A percentile compares a stretch with the other conserved stretches of the same genome.
These are phyloP conservation scores for Dyspetes luteomarginatus DNA, from an alignment of 2,888 invertebrate species.

Conservation along the genomic window DNA sequence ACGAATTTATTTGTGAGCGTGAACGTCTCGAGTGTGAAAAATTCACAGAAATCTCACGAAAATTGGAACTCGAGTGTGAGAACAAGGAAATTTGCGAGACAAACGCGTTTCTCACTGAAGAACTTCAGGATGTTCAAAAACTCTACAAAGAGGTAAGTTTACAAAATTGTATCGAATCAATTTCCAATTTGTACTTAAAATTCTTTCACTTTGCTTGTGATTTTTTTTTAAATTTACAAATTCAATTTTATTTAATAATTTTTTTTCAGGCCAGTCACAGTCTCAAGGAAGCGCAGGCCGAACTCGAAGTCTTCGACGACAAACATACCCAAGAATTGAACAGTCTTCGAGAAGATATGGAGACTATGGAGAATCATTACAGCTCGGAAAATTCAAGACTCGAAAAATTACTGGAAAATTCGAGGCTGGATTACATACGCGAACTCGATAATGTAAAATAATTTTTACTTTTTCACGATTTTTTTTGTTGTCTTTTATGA, in stretches of 20 bases:
- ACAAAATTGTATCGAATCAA: neutral
- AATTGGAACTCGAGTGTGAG: conserved; percentile 66
- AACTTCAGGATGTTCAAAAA: conserved; percentile 72
- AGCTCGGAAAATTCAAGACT: conserved; percentile 70
- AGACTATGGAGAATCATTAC: conserved; percentile 65
- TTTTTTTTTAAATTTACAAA: too few species aligned
- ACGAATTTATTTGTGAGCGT: conserved; percentile 70
- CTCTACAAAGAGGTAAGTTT: conserved; percentile 72
- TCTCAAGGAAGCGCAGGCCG: conserved; percentile 68
- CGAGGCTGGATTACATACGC: conserved; percentile 69
- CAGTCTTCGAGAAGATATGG: conserved; percentile 69
- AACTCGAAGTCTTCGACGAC: conserved; percentile 68
- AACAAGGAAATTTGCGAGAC: conserved; percentile 66
- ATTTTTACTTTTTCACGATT: conserved; percentile 2
- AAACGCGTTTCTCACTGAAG: conserved; percentile 68
- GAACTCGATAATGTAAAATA: conserved; percentile 74
- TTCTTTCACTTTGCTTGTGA: too few species aligned
- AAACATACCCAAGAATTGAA: conserved; percentile 66
- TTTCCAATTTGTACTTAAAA: too few species aligned
- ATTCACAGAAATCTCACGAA: conserved; percentile 54
- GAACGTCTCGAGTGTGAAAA: conserved; percentile 69
- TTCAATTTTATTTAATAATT: too few species aligned
- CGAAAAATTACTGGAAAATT: conserved; percentile 69
- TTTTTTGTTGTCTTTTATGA: neutral
- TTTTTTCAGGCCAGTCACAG: conserved; percentile 68